Percentiles rank a stretch among this genome's conserved stretches.
Evolutionary conservation across 2,888 invertebrate species (phyloP).

Genomic region (Hydriomena furcata): DNA sequence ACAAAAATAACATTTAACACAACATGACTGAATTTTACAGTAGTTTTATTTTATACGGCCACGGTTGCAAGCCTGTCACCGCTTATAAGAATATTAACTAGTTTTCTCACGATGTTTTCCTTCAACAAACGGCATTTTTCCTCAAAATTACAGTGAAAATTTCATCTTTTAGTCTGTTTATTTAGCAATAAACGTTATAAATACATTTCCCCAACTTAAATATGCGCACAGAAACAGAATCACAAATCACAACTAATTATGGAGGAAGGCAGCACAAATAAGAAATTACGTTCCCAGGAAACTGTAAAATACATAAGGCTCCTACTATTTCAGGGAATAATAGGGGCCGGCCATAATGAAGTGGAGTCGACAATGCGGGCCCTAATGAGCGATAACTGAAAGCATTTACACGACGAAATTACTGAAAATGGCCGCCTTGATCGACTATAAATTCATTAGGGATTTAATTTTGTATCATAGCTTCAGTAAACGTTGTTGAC

Average conservation of each 20-base stretch:
- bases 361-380: slow-evolving; percentile 45
- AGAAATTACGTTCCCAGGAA: slow-evolving; percentile 31
- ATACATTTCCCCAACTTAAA: background rate
- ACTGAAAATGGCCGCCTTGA: slow-evolving; percentile 43
- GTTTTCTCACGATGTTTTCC: too few relatives aligned
- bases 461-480: slow-evolving; percentile 38
- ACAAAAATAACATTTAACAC: too few relatives aligned
- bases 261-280: slow-evolving; percentile 30
- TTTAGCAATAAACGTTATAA: background rate
- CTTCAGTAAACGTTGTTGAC: too few relatives aligned
- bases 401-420: slow-evolving; percentile 42
- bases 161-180: too few relatives aligned
- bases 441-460: slow-evolving; percentile 39
- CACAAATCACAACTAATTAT: slow-evolving; percentile 35
- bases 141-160: too few relatives aligned
- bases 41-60: too few relatives aligned
- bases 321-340: slow-evolving; percentile 33
- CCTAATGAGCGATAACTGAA: slow-evolving; percentile 51
- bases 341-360: slow-evolving; percentile 44
- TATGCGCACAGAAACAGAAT: slow-evolving; percentile 15
- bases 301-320: slow-evolving; percentile 32
- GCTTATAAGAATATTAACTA: too few relatives aligned
- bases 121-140: too few relatives aligned
- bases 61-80: too few relatives aligned
- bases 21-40: too few relatives aligned